Percentiles rank a stretch among this genome's conserved stretches.
These are phyloP conservation scores for Aldabrachelys gigantea DNA, from an alignment of 2,113 vertebrate genomes.

Conservation along the genomic window DNA sequence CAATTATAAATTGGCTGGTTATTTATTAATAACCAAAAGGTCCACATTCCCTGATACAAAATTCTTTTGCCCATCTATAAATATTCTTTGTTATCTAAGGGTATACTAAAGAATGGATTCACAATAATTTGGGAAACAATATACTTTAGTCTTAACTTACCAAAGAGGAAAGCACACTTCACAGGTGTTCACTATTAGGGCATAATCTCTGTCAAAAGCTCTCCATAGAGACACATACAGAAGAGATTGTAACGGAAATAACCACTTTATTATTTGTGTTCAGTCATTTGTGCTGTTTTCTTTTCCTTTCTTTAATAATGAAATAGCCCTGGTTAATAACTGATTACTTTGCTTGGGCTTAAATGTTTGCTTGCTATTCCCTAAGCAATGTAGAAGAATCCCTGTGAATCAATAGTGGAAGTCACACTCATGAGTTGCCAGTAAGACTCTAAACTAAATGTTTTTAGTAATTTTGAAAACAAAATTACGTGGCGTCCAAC, in stretches of 20 bases:
- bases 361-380: neutral
- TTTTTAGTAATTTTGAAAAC: neutral
- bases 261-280: neutral
- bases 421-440: neutral
- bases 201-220: neutral
- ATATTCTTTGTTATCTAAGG: no score
- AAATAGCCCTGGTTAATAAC: neutral
- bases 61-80: no score
- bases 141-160: neutral
- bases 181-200: neutral
- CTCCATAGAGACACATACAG: neutral
- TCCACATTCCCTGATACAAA: no score
- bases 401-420: neutral
- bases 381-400: neutral
- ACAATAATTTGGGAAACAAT: neutral
- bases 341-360: neutral
- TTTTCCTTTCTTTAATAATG: neutral
- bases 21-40: no score
- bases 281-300: neutral
- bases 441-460: neutral
- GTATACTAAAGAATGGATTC: neutral
- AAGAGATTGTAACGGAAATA: neutral
- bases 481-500: neutral
- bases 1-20: neutral
- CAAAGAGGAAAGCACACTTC: neutral